Conservation (phyloP, 2,797 vertebrate species). For the Streptopelia turtur region DNA sequence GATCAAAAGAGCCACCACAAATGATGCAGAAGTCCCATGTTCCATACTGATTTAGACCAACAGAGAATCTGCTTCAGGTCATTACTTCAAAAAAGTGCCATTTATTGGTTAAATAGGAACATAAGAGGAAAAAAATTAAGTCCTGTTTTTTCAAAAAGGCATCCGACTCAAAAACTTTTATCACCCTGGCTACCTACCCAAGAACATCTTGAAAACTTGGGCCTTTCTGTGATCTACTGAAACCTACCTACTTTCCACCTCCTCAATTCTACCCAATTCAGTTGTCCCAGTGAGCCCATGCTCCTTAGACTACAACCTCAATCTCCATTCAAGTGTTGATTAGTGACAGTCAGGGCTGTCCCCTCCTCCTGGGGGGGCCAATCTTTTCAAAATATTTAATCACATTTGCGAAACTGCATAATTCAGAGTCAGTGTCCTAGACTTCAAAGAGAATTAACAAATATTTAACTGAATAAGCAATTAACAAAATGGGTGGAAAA, state of each 20-base stretch:
- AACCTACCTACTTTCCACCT: neutral
- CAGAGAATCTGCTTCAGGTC: neutral
- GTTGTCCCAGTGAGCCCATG: neutral
- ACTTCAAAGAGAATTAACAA: constrained; percentile 10
- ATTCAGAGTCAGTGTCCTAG: neutral
- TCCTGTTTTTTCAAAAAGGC: neutral
- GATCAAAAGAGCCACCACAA: neutral
- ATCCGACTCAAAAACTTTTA: neutral
- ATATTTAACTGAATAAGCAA: neutral
- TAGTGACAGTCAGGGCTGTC: neutral
- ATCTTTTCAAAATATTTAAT: neutral
- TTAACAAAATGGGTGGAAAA: constrained; percentile 1
- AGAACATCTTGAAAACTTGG: neutral
- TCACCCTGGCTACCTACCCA: neutral
- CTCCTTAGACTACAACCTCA: neutral
- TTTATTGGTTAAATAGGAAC: neutral
- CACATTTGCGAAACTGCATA: neutral
- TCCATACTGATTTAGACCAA: neutral
- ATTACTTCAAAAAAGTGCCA: neutral
- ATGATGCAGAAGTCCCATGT: neutral
- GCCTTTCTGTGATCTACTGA: neutral
- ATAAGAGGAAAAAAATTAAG: neutral
- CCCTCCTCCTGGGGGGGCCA: neutral
- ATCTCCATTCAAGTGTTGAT: neutral
- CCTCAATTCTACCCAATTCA: neutral